These are phyloP conservation scores for Liparis tanakae DNA, from an alignment of 2,797 vertebrate species.

Conservation along the genomic window DNA sequence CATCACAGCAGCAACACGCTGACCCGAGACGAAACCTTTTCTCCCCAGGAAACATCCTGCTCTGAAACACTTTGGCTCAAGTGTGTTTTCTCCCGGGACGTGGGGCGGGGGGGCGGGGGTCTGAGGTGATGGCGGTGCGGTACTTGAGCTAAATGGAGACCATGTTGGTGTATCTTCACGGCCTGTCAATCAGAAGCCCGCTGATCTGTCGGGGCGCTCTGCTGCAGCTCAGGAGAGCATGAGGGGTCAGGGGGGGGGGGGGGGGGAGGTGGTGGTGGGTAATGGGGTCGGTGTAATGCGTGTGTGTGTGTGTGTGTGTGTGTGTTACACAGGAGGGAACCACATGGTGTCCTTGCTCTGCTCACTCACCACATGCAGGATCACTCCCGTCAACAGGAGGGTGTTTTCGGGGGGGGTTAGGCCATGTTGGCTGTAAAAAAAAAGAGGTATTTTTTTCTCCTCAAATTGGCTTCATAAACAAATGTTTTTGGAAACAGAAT, in stretches of 20 bases:
- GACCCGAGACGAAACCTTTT: slow-evolving; percentile 97
- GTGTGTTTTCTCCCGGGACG: slow-evolving; percentile 93
- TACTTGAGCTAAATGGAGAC: slow-evolving; percentile 98
- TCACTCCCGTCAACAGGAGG: slow-evolving; percentile 71
- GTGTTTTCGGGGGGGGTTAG: slow-evolving; percentile 42
- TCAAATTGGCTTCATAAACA: slow-evolving; percentile 8
- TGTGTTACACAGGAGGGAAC: slow-evolving; percentile 58
- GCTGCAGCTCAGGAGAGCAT: slow-evolving; percentile 75
- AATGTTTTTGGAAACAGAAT: background rate
- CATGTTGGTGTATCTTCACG: slow-evolving; percentile 94
- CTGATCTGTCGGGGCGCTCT: slow-evolving; percentile 79
- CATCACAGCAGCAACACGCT: slow-evolving; percentile 91
- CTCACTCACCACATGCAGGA: slow-evolving; percentile 82
- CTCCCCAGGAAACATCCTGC: slow-evolving; percentile 99
- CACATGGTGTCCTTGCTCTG: slow-evolving; percentile 81
- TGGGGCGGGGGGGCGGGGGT: slow-evolving; percentile 58
- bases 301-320: slow-evolving; percentile 49
- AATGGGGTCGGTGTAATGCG: slow-evolving; percentile 66
- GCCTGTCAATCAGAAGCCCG: slow-evolving; percentile 89
- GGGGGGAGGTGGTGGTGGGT: slow-evolving; percentile 67
- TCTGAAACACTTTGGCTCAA: slow-evolving; percentile 99
- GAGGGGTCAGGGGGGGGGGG: slow-evolving; percentile 74
- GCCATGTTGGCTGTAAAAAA: slow-evolving; percentile 10
- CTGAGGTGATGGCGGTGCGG: slow-evolving; percentile 73
- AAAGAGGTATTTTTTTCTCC: slow-evolving; percentile 14